phyloP scores from a whole-genome alignment of 2,797 vertebrate species.

The Amblyraja radiata region DNA sequence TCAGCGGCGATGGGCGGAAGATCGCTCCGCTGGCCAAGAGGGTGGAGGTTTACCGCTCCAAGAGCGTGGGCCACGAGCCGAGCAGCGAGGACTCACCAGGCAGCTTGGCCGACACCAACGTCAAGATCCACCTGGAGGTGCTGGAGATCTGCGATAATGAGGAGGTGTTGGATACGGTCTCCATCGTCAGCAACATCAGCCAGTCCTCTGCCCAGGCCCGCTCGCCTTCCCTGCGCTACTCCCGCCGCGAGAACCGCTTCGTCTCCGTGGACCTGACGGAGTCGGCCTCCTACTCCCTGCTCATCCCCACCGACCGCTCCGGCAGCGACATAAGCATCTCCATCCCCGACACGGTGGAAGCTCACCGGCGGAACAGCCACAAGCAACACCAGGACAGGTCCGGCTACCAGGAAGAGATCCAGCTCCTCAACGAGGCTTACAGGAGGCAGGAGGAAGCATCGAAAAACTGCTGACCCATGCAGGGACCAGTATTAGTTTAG shows the following conservation, averaged over 20 bases:
- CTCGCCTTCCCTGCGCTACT: constrained; percentile 89
- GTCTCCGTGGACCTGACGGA: constrained; percentile 91
- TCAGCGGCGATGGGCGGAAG: constrained; percentile 84
- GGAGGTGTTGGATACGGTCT: constrained; percentile 92
- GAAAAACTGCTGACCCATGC: constrained; percentile 40
- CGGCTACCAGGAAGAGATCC: constrained; percentile 89
- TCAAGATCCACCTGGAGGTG: constrained; percentile 96
- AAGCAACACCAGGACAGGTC: constrained; percentile 67
- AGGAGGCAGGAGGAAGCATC: constrained; percentile 60
- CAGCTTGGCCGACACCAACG: constrained; percentile 72
- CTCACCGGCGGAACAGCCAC: constrained; percentile 85
- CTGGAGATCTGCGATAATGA: constrained; percentile 93
- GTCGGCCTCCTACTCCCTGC: constrained; percentile 87
- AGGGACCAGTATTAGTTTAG: too few relatives aligned
- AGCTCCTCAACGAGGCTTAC: constrained; percentile 86
- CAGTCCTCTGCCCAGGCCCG: constrained; percentile 85
- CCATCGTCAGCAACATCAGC: constrained; percentile 95
- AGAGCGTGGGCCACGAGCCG: constrained; percentile 94
- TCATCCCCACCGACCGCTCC: constrained; percentile 76
- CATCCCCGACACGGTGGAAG: constrained; percentile 95
- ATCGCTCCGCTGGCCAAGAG: constrained; percentile 77
- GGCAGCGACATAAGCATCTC: constrained; percentile 83
- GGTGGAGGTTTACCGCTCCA: constrained; percentile 92
- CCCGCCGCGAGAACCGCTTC: constrained; percentile 87
- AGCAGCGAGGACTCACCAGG: constrained; percentile 64